Percentiles rank a stretch among this genome's conserved stretches.
Evolutionary conservation across 2,113 vertebrate genomes (phyloP).

Genomic region (Alethe diademata): DNA sequence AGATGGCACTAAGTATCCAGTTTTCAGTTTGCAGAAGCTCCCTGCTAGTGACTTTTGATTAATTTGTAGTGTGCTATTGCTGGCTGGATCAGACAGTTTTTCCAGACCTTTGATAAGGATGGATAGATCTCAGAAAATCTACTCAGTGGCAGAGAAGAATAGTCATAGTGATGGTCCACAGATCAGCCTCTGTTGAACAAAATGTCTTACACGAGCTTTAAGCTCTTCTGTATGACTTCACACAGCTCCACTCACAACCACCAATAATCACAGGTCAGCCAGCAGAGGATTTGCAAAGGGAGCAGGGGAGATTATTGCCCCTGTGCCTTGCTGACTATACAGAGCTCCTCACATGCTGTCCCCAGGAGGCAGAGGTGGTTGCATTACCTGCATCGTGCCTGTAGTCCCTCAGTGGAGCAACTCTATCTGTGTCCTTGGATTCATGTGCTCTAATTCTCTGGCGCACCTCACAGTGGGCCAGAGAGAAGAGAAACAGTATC

Average conservation of each 20-base stretch:
- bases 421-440: not conserved
- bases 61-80: fast-evolving
- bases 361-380: not conserved
- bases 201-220: not conserved
- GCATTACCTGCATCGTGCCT: fast-evolving
- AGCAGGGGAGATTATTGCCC: not conserved
- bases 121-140: not conserved
- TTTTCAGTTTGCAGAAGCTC: not conserved
- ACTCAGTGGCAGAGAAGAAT: not conserved
- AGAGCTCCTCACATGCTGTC: not conserved
- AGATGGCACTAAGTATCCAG: not conserved
- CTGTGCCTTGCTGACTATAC: fast-evolving
- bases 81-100: not conserved
- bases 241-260: not conserved
- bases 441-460: not conserved
- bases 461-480: not conserved
- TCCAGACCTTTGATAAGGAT: not conserved
- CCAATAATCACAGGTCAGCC: not conserved
- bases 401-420: not conserved
- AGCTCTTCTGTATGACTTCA: not conserved
- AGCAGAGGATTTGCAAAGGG: not conserved
- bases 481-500: not conserved
- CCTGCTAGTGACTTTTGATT: not conserved
- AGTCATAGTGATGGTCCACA: not conserved
- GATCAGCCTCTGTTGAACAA: not conserved